Base-by-base conservation (phyloP, 1,140 invertebrate species). In the Copidosoma floridanum region DNA sequence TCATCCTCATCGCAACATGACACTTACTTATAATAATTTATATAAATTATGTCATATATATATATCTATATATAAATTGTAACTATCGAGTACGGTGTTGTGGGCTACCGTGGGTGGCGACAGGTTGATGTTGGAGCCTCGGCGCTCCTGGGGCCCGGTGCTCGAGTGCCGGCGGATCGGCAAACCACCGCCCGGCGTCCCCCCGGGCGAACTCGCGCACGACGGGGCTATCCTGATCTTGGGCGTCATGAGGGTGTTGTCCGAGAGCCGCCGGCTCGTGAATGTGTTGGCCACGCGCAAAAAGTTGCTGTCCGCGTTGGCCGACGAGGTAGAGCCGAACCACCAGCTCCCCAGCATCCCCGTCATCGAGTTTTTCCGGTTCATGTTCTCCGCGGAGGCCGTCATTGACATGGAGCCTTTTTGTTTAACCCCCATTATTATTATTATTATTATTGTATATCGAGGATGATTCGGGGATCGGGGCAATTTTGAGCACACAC, bases 241-340 rank as follows among this genome's bases (percentile, higher is more conserved):
- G 11, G 92, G 91, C 23, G 93, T 91, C 86, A 93, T 93, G 66
- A 95, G 80, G 21, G 92, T 93, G 77, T 95, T 95, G 78, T 96
- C 93, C 3, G 92, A 95, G 21, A 95, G 84, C 32, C 93, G 87
- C 46, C 93, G 86, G 72, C 88, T 93, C 18, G 91, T 87, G 72
- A 92, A 91, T 3, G 87, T 85, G 69, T 88, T 92, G 37, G 86
- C 85, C 2, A 95, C 93, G 40, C 90, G 85, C 69, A 95, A 81
- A 79, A 93, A 92, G 78, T 94, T 94, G 71, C 88, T 90, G 71
- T 65, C 67, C 21, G 94, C 92, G 20, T 90, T 89, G 26, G 89
- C 88, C 20, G 89, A 89, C 0, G 89, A 86, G 1, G 88, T 86
- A 63, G 82, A 84, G 57, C 85, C 85, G 64, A 87, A 87, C 85